Conservation (phyloP, 2,888 invertebrate species). For the Eucera pruinosa region DNA sequence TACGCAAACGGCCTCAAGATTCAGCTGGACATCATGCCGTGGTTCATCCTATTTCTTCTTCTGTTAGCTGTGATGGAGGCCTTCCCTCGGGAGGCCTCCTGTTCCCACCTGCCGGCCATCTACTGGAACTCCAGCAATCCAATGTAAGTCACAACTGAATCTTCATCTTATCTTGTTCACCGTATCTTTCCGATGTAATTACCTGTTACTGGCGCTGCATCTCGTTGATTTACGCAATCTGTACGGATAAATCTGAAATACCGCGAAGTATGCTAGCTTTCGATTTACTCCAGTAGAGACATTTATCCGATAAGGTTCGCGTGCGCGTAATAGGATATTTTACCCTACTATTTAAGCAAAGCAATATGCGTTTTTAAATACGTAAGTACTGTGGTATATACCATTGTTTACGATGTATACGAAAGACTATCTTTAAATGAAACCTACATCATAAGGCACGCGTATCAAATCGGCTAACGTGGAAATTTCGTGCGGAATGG, state of each 20-base stretch:
- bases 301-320: constrained; percentile 20
- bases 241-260: constrained; percentile 21
- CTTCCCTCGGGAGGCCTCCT: constrained; percentile 85
- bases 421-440: constrained; percentile 1
- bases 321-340: background rate
- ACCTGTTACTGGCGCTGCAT: constrained; percentile 19
- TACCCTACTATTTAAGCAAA: background rate
- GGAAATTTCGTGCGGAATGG: background rate
- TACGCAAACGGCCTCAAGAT: constrained; percentile 82
- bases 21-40: constrained; percentile 85
- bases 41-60: constrained; percentile 85
- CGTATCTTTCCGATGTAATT: constrained; percentile 39
- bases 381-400: background rate
- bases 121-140: constrained; percentile 87
- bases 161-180: constrained; percentile 7
- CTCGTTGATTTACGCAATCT: constrained; percentile 16
- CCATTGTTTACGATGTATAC: constrained; percentile 22
- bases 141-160: constrained; percentile 84
- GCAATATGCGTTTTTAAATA: constrained; percentile 14
- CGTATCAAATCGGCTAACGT: background rate
- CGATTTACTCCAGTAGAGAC: constrained; percentile 10
- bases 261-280: constrained; percentile 20
- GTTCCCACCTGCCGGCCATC: constrained; percentile 85
- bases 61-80: constrained; percentile 85
- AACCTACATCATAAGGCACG: background rate